These are phyloP conservation scores for Oscheius sp. DNA, from an alignment of 2,888 invertebrate species.

Conservation along the genomic window DNA sequence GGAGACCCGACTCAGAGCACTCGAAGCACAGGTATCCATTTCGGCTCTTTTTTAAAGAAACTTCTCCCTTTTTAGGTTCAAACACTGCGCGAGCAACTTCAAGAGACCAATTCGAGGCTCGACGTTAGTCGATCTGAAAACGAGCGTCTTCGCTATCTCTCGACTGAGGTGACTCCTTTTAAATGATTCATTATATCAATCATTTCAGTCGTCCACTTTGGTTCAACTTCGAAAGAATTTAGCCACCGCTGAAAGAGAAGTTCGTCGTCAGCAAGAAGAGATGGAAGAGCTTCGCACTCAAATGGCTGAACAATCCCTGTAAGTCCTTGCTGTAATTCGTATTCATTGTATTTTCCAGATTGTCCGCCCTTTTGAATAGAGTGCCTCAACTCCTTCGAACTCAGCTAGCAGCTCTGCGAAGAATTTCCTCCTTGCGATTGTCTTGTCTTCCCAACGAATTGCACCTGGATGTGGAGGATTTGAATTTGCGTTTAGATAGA, in stretches of 20 bases:
- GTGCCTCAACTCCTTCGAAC: slow-evolving; percentile 57
- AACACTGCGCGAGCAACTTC: slow-evolving; percentile 60
- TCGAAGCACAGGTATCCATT: slow-evolving; percentile 26
- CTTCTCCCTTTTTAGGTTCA: slow-evolving; percentile 53
- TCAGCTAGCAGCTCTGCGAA: slow-evolving; percentile 55
- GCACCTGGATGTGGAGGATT: slow-evolving; percentile 17
- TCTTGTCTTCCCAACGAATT: slow-evolving; percentile 7
- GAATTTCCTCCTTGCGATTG: slow-evolving; percentile 30
- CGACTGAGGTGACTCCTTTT: background rate
- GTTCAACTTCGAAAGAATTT: slow-evolving; percentile 54
- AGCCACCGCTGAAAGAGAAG: slow-evolving; percentile 61
- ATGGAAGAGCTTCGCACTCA: slow-evolving; percentile 45
- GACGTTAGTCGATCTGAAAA: slow-evolving; percentile 55
- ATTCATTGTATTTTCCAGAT: slow-evolving; percentile 35
- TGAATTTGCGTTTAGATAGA: background rate
- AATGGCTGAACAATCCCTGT: slow-evolving; percentile 22
- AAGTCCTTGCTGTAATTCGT: background rate
- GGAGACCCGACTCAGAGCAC: slow-evolving; percentile 18
- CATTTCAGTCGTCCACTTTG: slow-evolving; percentile 42
- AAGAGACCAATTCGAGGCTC: slow-evolving; percentile 56
- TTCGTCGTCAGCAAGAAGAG: slow-evolving; percentile 57
- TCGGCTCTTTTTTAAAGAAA: background rate
- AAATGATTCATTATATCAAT: no score
- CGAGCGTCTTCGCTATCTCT: slow-evolving; percentile 44
- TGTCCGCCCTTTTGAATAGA: slow-evolving; percentile 45